Evolutionary conservation across 2,113 vertebrate genomes (phyloP), one percentile per base, ranked within the genome.

Genomic region (Gasterosteus aculeatus): DNA sequence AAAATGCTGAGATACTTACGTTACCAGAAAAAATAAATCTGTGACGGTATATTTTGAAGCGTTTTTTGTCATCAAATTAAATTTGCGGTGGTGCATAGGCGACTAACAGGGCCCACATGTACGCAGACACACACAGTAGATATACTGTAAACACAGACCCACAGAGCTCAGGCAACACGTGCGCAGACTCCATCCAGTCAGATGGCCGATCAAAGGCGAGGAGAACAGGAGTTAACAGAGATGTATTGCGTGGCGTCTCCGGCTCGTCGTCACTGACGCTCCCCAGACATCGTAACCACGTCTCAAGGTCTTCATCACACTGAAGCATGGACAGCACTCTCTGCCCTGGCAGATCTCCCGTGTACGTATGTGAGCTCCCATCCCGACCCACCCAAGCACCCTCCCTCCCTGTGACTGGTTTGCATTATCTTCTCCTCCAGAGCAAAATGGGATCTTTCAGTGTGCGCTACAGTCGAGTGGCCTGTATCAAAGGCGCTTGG

Each of bases 151-250:
- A 66, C 59, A 62, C 62, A 75, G 78, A 75, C 38, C 44, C 63
- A n/a, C 15, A 26, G 56, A 19, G 11, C 49, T 44, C 0, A 31
- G 35, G 47, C 49, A 71, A 59, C 63, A 58, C 60, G 51, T 18
- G 41, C 69, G 31, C 58, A 41, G 54, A 10, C 71, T 78, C 69
- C 47, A 26, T 77, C 61, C 73, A 70, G 70, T 51, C 38, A 22
- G 35, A 57, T 65, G 88, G 41, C 85, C 80, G 82, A 88, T 92
- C 90, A 91, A 91, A 92, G 88, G n/a, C 12, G 69, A 87, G 73
- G 76, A 81, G 78, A 87, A 69, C 10, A 14, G 67, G 57, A 78
- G 79, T 81, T 91, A 92, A 92, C 77, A 38, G 87, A 88, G 91
- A 92, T 86, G 63, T 84, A 92, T 91, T 49, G 33, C 2, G 38